Percentiles rank a stretch among this genome's conserved stretches.
phyloP scores from a whole-genome alignment of 2,888 invertebrate genomes.

The Apomyelois bistriatella region DNA sequence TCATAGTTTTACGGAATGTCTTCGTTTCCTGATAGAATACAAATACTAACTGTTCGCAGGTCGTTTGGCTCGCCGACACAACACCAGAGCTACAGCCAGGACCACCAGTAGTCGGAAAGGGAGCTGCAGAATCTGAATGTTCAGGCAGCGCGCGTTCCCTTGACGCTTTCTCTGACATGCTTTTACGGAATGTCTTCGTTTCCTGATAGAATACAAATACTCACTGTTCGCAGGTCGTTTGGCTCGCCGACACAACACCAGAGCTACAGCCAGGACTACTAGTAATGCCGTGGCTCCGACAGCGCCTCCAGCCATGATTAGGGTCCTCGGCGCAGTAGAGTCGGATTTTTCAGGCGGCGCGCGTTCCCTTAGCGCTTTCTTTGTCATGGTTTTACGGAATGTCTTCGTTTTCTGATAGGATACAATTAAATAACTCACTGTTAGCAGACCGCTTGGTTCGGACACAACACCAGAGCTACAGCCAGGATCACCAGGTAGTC shows the following conservation, averaged over 20 bases:
- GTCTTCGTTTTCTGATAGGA: background rate
- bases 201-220: conserved; percentile 14
- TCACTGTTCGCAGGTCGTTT: conserved; percentile 54
- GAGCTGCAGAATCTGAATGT: too few species aligned
- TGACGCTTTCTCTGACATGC: too few species aligned
- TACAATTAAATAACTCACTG: conserved; percentile 36
- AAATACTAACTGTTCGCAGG: conserved; percentile 21
- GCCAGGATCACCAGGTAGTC: conserved; percentile 42
- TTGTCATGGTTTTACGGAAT: background rate
- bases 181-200: too few species aligned
- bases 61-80: conserved; percentile 58
- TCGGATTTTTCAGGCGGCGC: conserved; percentile 28
- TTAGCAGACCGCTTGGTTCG: conserved; percentile 53
- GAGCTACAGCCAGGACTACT: conserved; percentile 48
- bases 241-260: conserved; percentile 60
- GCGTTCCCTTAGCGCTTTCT: conserved; percentile 25
- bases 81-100: conserved; percentile 51
- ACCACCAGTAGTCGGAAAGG: conserved; percentile 56
- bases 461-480: conserved; percentile 55
- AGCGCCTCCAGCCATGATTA: conserved; percentile 66
- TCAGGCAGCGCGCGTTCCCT: too few species aligned
- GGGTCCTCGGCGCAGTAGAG: conserved; percentile 44
- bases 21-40: too few species aligned
- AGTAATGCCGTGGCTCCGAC: conserved; percentile 58
- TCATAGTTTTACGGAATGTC: background rate